Percentiles rank a stretch among this genome's conserved stretches.
These are phyloP conservation scores for Apostichopus parvimensis DNA, from an alignment of 35 echinoderm and acorn worm species.

Conservation along the genomic window DNA sequence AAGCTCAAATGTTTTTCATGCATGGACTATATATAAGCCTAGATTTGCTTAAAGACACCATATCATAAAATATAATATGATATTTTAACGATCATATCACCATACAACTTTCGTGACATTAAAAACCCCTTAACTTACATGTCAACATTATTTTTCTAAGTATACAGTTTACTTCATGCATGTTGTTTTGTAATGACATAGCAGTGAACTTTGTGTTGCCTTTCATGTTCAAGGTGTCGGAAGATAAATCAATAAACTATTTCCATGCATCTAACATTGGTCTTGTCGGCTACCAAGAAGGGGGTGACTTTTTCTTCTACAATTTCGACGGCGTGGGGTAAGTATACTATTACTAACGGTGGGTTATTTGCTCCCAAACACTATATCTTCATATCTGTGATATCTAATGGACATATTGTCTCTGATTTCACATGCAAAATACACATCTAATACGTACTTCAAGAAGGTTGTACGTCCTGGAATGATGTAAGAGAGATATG, in stretches of 20 bases:
- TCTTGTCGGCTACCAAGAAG: background rate
- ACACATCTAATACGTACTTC: background rate
- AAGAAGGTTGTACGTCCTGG: background rate
- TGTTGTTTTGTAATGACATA: background rate
- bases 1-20: too few species aligned
- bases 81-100: too few species aligned
- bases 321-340: slow-evolving; percentile 27
- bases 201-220: background rate
- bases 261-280: background rate
- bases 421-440: background rate
- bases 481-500: too few species aligned
- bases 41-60: too few species aligned
- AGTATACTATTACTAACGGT: background rate
- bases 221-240: background rate
- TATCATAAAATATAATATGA: too few species aligned
- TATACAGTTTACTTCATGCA: too few species aligned
- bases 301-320: background rate
- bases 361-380: too few species aligned
- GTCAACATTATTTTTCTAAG: too few species aligned
- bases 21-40: too few species aligned
- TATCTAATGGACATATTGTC: background rate
- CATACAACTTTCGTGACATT: too few species aligned
- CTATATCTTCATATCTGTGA: background rate
- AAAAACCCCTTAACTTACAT: too few species aligned
- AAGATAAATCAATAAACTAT: background rate